Evolutionary conservation across 2,113 vertebrate species (phyloP), one percentile per base, ranked within the genome.

Genomic region (Prionailurus viverrinus): DNA sequence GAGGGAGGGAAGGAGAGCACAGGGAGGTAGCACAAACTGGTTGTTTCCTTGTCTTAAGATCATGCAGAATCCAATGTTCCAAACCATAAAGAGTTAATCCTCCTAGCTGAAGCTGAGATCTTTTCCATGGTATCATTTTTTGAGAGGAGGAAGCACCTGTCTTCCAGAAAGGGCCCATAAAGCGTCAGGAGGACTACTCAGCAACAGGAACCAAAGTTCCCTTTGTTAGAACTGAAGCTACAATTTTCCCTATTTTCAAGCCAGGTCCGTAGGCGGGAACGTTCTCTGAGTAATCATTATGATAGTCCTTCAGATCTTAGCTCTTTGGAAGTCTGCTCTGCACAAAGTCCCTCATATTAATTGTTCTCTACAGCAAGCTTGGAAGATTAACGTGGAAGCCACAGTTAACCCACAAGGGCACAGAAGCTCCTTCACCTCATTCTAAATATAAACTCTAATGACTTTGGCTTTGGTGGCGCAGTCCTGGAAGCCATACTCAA

Each of bases 181-280:
- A 80, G 27, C 51, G 69, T 39, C 63, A 21, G n/a, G 27, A 95
- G 7, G 31, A 1, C 12, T 84, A 29, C 31, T 53, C 12, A 36
- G 45, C 12, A 7, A 63, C 41, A 13, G 33, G 29, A 80, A 68
- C 71, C 25, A 18, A 39, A 12, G 25, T 73, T 95, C 53, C 65
- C 80, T 68, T 94, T 97, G 48, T 88, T 92, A 74, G 33, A 53
- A 82, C 1, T 21, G 23, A 82, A 13, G 53, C 39, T 87, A 78
- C 51, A 48, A 45, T 92, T 97, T 92, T 91, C 66, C 88, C 51
- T 71, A 5, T 91, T 91, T 95, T 68, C 33, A 65, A 86, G 16
- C 11, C 80, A 94, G 61, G 12, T 76, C 21, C 39, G 36, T 33
- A 97, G 68, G 94, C 61, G 63, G 41, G 29, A 92, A 80, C 55